Base-by-base conservation (phyloP, 2,797 vertebrate species). In the Vultur gryphus region DNA sequence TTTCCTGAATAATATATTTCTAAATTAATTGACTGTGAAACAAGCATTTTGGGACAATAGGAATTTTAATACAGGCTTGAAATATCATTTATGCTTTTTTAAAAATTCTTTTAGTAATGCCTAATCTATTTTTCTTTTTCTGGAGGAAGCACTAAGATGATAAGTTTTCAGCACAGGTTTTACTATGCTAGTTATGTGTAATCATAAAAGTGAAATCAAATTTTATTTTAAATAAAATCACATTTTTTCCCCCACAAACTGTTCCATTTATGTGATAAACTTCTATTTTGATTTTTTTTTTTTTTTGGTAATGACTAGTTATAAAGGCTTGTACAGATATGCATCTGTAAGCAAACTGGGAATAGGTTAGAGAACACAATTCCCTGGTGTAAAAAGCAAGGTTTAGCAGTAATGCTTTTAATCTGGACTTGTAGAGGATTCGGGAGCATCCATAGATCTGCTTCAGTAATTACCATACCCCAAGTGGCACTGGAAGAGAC, bases 381-480 rank as follows among this genome's bases (percentile, higher is more conserved):
- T 98, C 99, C 99, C 99, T 98, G 72, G 98, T 99, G 99, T 98
- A 98, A 98, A 98, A 98, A 98, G 98, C 97, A 98, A 99, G 99
- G 98, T 99, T 99, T 99, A 99, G 98, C 98, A 98, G 98, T 98
- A 98, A 99, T 99, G 99, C 98, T 99, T 99, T 99, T 99, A 99
- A 99, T 99, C 99, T 99, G 99, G 99, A 99, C 98, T 98, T 99
- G 98, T 98, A 98, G 98, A 98, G 98, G 98, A 99, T 99, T 99
- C 99, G 95, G 98, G 98, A 98, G 98, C 98, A 98, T 99, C 99
- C 99, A 99, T 99, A 99, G 99, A 99, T 99, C 99, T 99, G 98
- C 98, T 98, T 98, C 98, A 98, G 99, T 99, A 99, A 99, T 99
- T 99, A 99, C 98, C 99, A 99, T 99, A 99, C 99, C 99, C 99